Evolutionary conservation across 2,888 invertebrate species (phyloP), one percentile per base, ranked within the genome.

Genomic region (Drosophila pseudotalamancana): DNA sequence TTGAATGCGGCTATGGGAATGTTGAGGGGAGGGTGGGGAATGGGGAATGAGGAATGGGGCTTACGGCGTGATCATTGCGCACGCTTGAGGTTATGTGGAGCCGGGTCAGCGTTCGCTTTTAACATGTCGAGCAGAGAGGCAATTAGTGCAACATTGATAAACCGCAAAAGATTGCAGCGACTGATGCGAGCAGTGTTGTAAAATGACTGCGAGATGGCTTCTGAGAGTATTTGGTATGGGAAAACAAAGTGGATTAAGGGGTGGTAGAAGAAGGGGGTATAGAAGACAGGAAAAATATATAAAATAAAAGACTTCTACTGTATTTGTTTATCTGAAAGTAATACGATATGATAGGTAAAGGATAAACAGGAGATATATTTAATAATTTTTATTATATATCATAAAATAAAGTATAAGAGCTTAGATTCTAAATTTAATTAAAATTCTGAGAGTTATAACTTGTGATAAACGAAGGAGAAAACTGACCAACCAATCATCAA

Each of bases 111-210:
- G 39, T 54, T 64, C 25, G 46, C 18, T 51, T 34, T 34, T 40
- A 57, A 60, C 70, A 70, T 73, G 70, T 54, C 70, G 42, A 54
- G 65, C 65, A 65, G 60, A 73, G 43, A 50, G 70, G 65, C 72
- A 72, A 74, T 72, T 74, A 71, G 75, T 73, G 69, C 46, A 55
- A 74, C 72, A 72, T 73, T 72, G 72, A 70, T 74, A 53, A 49
- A 37, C 51, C 40, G 34, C 11, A 8, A 31, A n/a, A 55, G 66
- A 66, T 70, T 55, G 39, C 19, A 35, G 16, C 21, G 34, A 5
- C 18, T 2, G 21, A 39, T 39, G 34, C 27, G 53, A 31, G 18
- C 37, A 6, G 6, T 19, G 19, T 5, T 16, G 18, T 19, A 14
- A 49, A 18, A 6, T 35, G 16, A 6, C 11, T 9, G 1, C 9